These are phyloP conservation scores for Poecilia picta DNA, from an alignment of 2,797 vertebrate genomes.

Conservation along the genomic window DNA sequence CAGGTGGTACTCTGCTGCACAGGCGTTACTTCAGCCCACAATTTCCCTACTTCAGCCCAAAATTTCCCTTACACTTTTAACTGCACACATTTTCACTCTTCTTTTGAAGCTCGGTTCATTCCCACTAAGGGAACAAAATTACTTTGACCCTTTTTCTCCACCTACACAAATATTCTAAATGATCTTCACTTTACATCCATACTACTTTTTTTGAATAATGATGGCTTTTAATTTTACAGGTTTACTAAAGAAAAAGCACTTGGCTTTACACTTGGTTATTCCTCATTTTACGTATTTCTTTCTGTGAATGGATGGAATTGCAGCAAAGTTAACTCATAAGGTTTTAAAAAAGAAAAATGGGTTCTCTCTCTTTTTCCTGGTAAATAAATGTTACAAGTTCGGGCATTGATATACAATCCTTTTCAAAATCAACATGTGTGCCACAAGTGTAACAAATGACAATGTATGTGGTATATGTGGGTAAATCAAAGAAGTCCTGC, in stretches of 20 bases:
- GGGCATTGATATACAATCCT: not conserved
- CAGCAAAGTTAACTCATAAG: not conserved
- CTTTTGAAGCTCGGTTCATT: conserved; percentile 37
- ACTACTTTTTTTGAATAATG: not conserved
- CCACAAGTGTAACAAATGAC: not conserved
- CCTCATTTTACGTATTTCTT: not conserved
- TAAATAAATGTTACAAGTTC: conserved; percentile 15
- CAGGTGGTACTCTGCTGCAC: conserved; percentile 48
- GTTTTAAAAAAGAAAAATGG: conserved; percentile 3
- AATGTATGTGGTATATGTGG: not conserved
- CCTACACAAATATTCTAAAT: not conserved
- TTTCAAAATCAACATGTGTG: not conserved
- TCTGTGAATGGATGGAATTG: not conserved
- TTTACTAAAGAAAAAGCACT: not conserved
- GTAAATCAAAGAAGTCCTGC: not conserved
- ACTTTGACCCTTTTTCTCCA: conserved; percentile 9
- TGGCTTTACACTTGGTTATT: not conserved
- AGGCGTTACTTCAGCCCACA: conserved; percentile 39
- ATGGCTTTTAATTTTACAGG: conserved; percentile 1
- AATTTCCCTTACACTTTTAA: conserved; percentile 23
- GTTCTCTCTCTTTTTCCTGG: conserved; percentile 9
- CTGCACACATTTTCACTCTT: conserved; percentile 20
- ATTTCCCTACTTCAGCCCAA: conserved; percentile 40
- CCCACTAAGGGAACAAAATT: conserved; percentile 11
- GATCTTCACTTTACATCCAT: conserved; percentile 1